Evolutionary conservation across 2,113 vertebrate genomes (phyloP).

Genomic region (Tichodroma muraria): DNA sequence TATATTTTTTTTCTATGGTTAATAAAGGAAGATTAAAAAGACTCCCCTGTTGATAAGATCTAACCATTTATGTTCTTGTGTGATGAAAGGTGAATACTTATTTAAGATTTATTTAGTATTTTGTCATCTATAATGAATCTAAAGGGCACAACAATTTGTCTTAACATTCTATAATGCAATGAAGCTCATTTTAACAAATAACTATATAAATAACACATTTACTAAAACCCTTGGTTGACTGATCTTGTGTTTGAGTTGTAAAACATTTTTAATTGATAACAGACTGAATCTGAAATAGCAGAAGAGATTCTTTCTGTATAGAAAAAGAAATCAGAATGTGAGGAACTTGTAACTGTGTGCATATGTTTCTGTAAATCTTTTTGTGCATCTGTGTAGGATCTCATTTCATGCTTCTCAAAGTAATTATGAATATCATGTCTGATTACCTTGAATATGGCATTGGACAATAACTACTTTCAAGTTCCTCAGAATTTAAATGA

Average conservation of each 20-base stretch:
- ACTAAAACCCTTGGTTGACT: conserved; percentile 5
- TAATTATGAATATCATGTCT: not conserved
- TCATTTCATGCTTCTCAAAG: not conserved
- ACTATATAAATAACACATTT: conserved; percentile 49
- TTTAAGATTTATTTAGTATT: conserved; percentile 59
- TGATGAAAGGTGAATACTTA: conserved; percentile 53
- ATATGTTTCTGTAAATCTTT: not conserved
- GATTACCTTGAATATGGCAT: not conserved
- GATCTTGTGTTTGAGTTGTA: conserved; percentile 34
- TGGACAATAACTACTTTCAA: not conserved
- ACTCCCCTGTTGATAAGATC: conserved; percentile 14
- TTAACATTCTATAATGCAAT: conserved; percentile 32
- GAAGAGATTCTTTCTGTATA: not conserved
- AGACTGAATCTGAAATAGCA: not conserved
- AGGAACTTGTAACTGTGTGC: not conserved
- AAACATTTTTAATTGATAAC: conserved; percentile 46
- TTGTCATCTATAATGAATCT: conserved; percentile 58
- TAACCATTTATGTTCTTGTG: conserved; percentile 22
- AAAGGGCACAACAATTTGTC: conserved; percentile 63
- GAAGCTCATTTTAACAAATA: conserved; percentile 56
- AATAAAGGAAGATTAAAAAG: conserved; percentile 44
- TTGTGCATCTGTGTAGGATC: not conserved
- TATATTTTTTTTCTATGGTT: not conserved
- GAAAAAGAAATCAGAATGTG: not conserved
- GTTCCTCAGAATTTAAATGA: not conserved